Evolutionary conservation across 2,888 invertebrate genomes (phyloP).

Genomic region (Andrena praecox): DNA sequence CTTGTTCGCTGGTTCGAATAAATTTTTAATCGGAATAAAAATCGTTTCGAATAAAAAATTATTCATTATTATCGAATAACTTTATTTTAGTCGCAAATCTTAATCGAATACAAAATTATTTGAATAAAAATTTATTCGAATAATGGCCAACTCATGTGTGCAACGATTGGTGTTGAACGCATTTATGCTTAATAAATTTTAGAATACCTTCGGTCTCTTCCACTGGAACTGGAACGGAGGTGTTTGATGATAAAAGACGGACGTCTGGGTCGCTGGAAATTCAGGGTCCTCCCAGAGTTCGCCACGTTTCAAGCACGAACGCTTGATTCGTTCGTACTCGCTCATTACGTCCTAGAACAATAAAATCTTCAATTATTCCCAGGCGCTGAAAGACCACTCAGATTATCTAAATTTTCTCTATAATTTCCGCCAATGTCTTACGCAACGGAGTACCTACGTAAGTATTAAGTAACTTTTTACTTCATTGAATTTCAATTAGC

Average conservation of each 20-base stretch:
- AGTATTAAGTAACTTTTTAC: conserved; percentile 19
- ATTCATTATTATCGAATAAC: no score
- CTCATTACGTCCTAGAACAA: conserved; percentile 87
- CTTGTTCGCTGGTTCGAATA: no score
- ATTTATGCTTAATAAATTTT: background rate
- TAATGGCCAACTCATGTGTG: no score
- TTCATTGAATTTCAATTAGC: conserved; percentile 11
- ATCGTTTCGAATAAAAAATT: no score
- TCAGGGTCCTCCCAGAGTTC: conserved; percentile 96
- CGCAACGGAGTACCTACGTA: background rate
- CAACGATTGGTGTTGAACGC: no score
- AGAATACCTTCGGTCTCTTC: conserved; percentile 92
- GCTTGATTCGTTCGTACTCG: conserved; percentile 94
- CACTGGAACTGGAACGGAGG: conserved; percentile 97
- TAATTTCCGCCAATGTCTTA: background rate
- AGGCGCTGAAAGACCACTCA: background rate
- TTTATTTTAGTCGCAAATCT: no score
- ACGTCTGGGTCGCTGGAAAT: conserved; percentile 94
- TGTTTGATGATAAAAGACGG: conserved; percentile 97
- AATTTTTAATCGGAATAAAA: no score
- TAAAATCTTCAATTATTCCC: background rate
- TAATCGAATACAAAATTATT: no score
- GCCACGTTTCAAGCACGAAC: conserved; percentile 91
- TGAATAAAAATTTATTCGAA: no score
- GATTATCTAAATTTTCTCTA: background rate